Conservation (phyloP, 2,797 vertebrate species). For the Choloepus didactylus region DNA sequence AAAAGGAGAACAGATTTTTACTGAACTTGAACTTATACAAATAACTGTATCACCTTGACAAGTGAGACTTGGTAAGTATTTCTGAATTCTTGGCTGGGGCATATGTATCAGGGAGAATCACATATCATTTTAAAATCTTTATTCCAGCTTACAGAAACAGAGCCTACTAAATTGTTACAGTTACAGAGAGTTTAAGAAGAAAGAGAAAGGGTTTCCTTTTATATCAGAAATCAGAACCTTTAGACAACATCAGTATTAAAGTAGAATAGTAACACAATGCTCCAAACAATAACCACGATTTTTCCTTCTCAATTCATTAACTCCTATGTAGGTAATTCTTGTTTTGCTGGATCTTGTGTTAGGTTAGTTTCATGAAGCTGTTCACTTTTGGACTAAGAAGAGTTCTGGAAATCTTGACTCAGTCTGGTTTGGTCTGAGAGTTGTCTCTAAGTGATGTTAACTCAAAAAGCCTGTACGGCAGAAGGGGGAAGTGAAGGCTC, state of each 20-base stretch:
- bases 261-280: constrained; percentile 8
- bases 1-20: not conserved
- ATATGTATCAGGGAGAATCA: constrained; percentile 11
- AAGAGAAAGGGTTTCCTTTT: too few relatives aligned
- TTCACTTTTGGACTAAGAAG: not conserved
- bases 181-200: too few relatives aligned
- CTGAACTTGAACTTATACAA: not conserved
- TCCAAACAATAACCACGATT: constrained; percentile 3
- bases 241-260: not conserved
- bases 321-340: not conserved
- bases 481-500: not conserved
- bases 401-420: not conserved
- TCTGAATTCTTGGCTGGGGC: not conserved
- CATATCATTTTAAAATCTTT: not conserved
- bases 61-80: not conserved
- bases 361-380: not conserved
- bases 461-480: not conserved
- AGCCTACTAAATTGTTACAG: too few relatives aligned
- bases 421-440: not conserved
- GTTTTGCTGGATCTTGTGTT: not conserved
- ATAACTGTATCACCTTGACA: not conserved
- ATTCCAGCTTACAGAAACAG: too few relatives aligned
- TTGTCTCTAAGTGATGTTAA: not conserved
- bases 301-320: not conserved
- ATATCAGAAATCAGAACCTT: not conserved